A percentile compares a stretch with the other conserved stretches of the same genome.
Conservation (phyloP, 2,113 vertebrate species). For the Xenotilapia flavipinnis region DNA sequence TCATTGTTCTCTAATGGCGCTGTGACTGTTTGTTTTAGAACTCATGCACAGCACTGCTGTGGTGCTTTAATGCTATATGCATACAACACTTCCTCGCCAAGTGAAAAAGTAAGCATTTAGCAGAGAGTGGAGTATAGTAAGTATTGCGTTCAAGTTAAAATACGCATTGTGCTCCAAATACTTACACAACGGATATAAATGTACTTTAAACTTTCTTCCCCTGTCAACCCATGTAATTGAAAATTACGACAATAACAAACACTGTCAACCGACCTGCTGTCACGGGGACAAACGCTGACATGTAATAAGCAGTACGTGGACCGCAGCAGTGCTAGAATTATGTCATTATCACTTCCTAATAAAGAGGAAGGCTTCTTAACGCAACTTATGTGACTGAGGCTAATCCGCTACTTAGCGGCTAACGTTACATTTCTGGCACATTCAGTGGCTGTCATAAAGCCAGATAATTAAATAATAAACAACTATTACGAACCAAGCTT, state of each 20-base stretch:
- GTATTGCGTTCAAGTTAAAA: neutral
- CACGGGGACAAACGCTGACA: neutral
- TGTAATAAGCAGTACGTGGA: neutral
- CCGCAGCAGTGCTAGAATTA: neutral
- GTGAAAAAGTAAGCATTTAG: neutral
- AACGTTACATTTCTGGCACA: neutral
- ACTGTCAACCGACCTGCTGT: neutral
- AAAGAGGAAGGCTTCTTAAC: neutral
- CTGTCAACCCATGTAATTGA: neutral
- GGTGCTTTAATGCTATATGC: neutral
- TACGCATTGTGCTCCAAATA: neutral
- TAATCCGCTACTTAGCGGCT: constrained; percentile 1
- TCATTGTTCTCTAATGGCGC: neutral
- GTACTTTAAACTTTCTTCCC: neutral
- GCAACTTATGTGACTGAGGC: neutral
- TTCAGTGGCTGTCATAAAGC: neutral
- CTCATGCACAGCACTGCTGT: neutral
- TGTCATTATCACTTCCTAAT: neutral
- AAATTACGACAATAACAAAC: neutral
- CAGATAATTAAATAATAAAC: neutral
- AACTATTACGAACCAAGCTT: neutral
- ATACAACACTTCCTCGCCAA: neutral
- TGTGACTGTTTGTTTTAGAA: neutral
- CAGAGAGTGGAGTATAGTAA: neutral
- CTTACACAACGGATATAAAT: neutral